Percentiles rank a stretch among this genome's conserved stretches.
Conservation (phyloP, 2,888 invertebrate genomes). For the Dasysyrphus albostriatus region DNA sequence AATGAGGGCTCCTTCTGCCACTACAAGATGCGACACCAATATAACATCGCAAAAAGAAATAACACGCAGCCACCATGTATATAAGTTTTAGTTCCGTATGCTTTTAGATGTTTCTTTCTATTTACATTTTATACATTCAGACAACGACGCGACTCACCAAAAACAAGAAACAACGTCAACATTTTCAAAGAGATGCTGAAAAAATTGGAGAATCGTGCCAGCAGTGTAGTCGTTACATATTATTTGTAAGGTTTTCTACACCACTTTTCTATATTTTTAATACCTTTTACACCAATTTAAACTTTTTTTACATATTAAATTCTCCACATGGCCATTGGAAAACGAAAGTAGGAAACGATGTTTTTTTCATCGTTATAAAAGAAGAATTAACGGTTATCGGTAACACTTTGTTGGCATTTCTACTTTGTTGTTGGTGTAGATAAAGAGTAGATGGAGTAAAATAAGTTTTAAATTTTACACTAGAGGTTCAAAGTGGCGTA, state of each 20-base stretch:
- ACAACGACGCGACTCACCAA: neutral
- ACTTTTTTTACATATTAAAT: neutral
- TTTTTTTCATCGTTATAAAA: too few species aligned
- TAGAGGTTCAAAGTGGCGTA: too few species aligned
- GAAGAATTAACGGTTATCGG: too few species aligned
- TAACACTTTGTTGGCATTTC: too few species aligned
- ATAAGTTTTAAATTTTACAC: too few species aligned
- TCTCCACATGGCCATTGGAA: too few species aligned
- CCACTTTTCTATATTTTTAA: neutral
- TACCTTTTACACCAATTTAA: neutral
- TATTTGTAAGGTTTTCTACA: neutral
- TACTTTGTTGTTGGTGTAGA: too few species aligned
- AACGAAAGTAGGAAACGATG: too few species aligned
- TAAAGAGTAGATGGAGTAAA: too few species aligned
- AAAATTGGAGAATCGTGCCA: neutral
- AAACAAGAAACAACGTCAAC: conserved; percentile 41
- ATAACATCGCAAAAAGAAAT: neutral
- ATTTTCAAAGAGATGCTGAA: neutral
- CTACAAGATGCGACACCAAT: conserved; percentile 14
- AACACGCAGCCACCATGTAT: neutral
- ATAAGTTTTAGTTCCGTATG: conserved; percentile 58
- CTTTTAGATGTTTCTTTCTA: conserved; percentile 23
- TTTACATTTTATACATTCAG: neutral
- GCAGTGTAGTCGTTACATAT: neutral
- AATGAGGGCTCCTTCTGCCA: neutral